A percentile compares a stretch with the other conserved stretches of the same genome.
These are phyloP conservation scores for Cepphus grylle DNA, from an alignment of 2,113 vertebrate genomes.

Conservation along the genomic window DNA sequence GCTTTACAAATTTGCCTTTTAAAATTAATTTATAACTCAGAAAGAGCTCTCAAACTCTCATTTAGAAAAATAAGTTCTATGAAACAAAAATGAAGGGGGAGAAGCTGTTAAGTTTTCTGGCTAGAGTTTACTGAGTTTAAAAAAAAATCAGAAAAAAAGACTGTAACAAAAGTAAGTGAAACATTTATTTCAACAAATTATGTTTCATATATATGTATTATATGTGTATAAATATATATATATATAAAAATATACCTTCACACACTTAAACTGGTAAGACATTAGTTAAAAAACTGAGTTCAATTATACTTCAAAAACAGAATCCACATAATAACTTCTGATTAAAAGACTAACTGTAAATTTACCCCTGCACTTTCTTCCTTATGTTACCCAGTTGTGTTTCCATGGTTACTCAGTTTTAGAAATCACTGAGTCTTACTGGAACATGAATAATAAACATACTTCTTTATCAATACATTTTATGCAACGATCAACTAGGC, in stretches of 20 bases:
- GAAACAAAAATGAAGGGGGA: not conserved
- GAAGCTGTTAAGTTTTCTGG: not conserved
- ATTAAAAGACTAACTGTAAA: slow-evolving; percentile 17
- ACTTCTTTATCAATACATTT: not conserved
- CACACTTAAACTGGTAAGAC: not conserved
- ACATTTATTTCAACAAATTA: not conserved
- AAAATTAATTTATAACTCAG: not conserved
- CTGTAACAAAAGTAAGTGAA: not conserved
- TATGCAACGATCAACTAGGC: not conserved
- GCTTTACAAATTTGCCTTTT: not conserved
- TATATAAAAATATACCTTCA: not conserved
- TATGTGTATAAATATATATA: not conserved
- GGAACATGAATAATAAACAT: not conserved
- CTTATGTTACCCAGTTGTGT: slow-evolving; percentile 7
- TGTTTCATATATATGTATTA: not conserved
- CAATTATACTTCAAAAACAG: not conserved
- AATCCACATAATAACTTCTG: not conserved
- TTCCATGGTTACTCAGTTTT: slow-evolving; percentile 40
- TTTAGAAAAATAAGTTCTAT: not conserved
- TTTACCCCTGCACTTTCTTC: not conserved
- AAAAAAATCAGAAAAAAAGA: not conserved
- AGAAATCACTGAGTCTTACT: not conserved
- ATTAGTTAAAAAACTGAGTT: not conserved
- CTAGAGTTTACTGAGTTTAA: not conserved
- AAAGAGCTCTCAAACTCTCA: not conserved